Evolutionary conservation across 2,113 vertebrate species (phyloP).

Genomic region (Promerops cafer): DNA sequence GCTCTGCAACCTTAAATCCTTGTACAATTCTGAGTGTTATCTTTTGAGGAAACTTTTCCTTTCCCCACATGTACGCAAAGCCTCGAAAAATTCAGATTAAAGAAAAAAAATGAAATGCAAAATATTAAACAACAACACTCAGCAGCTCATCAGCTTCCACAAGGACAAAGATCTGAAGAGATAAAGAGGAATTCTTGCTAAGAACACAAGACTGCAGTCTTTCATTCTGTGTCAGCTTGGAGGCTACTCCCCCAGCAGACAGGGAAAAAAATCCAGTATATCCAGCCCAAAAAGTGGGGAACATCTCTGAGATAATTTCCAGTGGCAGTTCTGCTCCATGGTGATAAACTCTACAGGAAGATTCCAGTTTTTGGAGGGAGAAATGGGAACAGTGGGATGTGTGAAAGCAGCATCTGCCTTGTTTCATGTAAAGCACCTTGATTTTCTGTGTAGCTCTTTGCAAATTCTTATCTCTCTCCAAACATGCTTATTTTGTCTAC

Average conservation of each 20-base stretch:
- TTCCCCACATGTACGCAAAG: not conserved
- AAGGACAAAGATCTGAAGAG: slow-evolving; percentile 12
- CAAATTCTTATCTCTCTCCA: not conserved
- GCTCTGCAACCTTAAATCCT: not conserved
- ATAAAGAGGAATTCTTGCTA: not conserved
- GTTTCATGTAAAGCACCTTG: not conserved
- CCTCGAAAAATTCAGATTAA: not conserved
- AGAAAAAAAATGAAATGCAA: not conserved
- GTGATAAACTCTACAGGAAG: not conserved
- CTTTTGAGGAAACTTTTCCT: not conserved
- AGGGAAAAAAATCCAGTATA: not conserved
- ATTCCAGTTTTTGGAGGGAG: not conserved
- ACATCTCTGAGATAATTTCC: not conserved
- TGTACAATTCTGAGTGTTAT: not conserved
- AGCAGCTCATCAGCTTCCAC: not conserved
- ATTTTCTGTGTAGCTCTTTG: not conserved
- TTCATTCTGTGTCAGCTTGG: not conserved
- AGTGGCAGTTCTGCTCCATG: not conserved
- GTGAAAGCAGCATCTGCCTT: not conserved
- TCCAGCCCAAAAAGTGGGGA: not conserved
- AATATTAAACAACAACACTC: not conserved
- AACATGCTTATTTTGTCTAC: not conserved
- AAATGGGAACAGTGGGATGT: not conserved
- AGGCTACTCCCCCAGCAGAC: not conserved
- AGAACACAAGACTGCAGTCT: not conserved